Evolutionary conservation across 1,140 invertebrate genomes (phyloP).

Genomic region (Meloidogyne hapla): DNA sequence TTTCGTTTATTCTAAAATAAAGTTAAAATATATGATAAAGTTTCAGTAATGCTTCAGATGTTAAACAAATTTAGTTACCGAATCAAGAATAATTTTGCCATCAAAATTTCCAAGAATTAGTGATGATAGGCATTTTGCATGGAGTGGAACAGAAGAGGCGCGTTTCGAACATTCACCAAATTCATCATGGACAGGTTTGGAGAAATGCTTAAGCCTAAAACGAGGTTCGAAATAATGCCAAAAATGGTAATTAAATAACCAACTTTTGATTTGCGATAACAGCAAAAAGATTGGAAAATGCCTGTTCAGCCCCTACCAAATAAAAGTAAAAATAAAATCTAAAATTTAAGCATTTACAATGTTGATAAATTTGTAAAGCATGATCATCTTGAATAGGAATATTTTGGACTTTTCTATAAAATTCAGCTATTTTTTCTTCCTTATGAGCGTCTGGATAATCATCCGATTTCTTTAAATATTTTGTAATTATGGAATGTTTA

Average conservation of each 20-base stretch:
- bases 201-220: constrained; percentile 31
- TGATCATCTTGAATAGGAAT: constrained; percentile 21
- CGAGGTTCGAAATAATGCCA: not conserved
- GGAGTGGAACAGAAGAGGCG: constrained; percentile 29
- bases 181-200: constrained; percentile 32
- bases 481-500: too few species aligned
- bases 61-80: not conserved
- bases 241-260: not conserved
- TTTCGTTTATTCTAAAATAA: constrained; percentile 7
- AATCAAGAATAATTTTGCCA: not conserved
- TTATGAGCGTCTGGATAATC: not conserved
- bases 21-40: too few species aligned
- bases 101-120: constrained; percentile 27
- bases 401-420: constrained; percentile 11
- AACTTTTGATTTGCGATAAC: constrained; percentile 23
- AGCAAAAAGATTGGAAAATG: constrained; percentile 27
- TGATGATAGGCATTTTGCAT: constrained; percentile 37
- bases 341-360: not conserved
- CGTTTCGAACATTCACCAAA: constrained; percentile 28
- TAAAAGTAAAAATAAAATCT: not conserved
- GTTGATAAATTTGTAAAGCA: constrained; percentile 15
- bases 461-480: not conserved
- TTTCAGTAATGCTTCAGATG: not conserved
- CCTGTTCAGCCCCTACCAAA: constrained; percentile 18
- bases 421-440: constrained; percentile 14